A percentile compares a stretch with the other conserved stretches of the same genome.
Conservation (phyloP, 2,888 invertebrate genomes). For the Dasysyrphus albostriatus region DNA sequence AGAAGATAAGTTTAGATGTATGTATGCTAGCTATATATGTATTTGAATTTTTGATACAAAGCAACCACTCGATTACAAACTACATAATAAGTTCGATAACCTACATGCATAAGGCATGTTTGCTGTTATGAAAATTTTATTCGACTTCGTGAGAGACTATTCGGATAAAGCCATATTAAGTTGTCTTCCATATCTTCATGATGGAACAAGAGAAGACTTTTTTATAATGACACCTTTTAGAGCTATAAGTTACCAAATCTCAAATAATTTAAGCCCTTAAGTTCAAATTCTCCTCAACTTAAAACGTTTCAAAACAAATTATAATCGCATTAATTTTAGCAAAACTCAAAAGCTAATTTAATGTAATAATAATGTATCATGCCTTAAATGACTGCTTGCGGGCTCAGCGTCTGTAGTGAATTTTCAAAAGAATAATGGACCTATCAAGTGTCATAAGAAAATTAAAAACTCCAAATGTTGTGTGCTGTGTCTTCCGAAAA, state of each 20-base stretch:
- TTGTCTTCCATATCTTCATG: not conserved
- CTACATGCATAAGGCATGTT: too few species aligned
- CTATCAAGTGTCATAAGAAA: constrained; percentile 45
- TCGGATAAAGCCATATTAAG: not conserved
- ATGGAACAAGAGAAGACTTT: constrained; percentile 1
- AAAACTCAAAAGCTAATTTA: constrained; percentile 23
- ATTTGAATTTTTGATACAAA: too few species aligned
- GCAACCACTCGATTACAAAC: too few species aligned
- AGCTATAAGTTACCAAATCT: not conserved
- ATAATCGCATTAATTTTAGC: constrained; percentile 40
- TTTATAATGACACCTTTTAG: constrained; percentile 10
- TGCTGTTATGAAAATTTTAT: too few species aligned
- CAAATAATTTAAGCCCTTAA: constrained; percentile 15
- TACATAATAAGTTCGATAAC: too few species aligned
- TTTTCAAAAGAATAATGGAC: constrained; percentile 18
- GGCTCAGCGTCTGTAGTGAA: not conserved
- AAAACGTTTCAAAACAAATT: constrained; percentile 24
- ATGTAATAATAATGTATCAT: constrained; percentile 29
- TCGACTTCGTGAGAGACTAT: not conserved
- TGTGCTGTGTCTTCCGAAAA: not conserved
- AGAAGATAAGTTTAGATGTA: too few species aligned
- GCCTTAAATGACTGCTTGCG: constrained; percentile 9
- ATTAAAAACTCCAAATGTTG: not conserved
- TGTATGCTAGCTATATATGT: too few species aligned
- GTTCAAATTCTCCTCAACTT: constrained; percentile 4